Conservation (phyloP, 2,113 vertebrate species). For the Zapornia atra region DNA sequence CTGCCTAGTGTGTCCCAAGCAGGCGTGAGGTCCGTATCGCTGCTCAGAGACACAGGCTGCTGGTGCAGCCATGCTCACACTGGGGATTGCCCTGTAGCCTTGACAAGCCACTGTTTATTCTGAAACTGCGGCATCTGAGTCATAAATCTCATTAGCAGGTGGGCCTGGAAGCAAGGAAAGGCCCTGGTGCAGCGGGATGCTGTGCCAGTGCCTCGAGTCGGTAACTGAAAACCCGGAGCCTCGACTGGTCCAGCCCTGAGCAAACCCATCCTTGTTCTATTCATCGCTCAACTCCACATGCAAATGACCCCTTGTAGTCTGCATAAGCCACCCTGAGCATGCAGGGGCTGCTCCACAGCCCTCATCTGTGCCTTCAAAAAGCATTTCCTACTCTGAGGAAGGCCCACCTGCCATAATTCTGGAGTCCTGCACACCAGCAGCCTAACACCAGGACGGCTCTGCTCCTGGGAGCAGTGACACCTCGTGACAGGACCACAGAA, state of each 20-base stretch:
- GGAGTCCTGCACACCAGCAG: not conserved
- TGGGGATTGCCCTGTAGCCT: too few species aligned
- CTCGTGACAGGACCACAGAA: not conserved
- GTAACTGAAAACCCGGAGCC: not conserved
- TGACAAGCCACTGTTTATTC: not conserved
- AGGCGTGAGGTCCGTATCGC: not conserved
- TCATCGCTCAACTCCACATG: not conserved
- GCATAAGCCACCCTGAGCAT: not conserved
- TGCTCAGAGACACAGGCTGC: not conserved
- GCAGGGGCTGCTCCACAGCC: not conserved
- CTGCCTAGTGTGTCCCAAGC: fast-evolving
- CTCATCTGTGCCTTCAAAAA: not conserved
- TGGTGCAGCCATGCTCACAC: fast-evolving
- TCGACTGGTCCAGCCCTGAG: not conserved
- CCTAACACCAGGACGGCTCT: not conserved
- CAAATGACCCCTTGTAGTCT: not conserved
- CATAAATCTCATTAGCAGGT: not conserved
- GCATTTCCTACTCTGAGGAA: not conserved
- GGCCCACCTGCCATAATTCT: not conserved
- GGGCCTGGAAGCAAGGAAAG: not conserved
- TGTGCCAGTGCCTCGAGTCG: not conserved
- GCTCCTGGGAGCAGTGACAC: not conserved
- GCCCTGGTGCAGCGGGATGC: fast-evolving
- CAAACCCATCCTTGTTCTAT: not conserved
- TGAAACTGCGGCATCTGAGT: fast-evolving